Base-by-base conservation (phyloP, 2,797 vertebrate species). In the Micrastur ruficollis region DNA sequence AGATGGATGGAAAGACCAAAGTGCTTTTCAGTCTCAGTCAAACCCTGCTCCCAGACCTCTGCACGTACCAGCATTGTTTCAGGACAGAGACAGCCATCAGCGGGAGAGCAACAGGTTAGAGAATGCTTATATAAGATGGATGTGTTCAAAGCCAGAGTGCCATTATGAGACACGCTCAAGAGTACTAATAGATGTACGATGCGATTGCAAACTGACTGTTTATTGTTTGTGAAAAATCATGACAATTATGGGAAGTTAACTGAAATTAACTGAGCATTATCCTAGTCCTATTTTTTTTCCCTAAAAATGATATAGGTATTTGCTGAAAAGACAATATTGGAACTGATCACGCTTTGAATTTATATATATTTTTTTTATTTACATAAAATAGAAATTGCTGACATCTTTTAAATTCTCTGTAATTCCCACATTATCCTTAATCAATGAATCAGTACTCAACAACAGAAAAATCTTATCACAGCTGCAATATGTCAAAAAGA, bases 371-470 rank as follows among this genome's bases (percentile, higher is more conserved):
- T 38, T 38, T 95, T 81, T 88, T 86, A 96, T 74, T 87, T 81
- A 78, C 67, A 59, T 85, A 86, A 42, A 75, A 95, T 56, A 86
- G 65, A 95, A 97, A 95, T 42, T 66, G 20, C 18, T 61, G 32
- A 15, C 38, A 49, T 53, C n/a, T 93, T 83, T 95, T 75, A 78
- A 97, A 58, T 67, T 73, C 32, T 59, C 19, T 94, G 63, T 93
- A 90, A 91, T 96, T 95, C 44, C 42, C 42, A 86, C 29, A 80
- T 93, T 90, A 94, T 91, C 42, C 59, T 96, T 96, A 95, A 93
- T 93, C 76, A 96, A 55, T 67, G 14, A 72, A 81, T 87, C 86
- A 95, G 71, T 89, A 95, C 79, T 96, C 44, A 61, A 49, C 59
- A 74, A 90, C 4, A 95, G 86, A 75, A 97, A 94, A 95, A 73